Evolutionary conservation across 92 coral and sea anemone species (phyloP).

Genomic region (Parazoanthus swiftii): DNA sequence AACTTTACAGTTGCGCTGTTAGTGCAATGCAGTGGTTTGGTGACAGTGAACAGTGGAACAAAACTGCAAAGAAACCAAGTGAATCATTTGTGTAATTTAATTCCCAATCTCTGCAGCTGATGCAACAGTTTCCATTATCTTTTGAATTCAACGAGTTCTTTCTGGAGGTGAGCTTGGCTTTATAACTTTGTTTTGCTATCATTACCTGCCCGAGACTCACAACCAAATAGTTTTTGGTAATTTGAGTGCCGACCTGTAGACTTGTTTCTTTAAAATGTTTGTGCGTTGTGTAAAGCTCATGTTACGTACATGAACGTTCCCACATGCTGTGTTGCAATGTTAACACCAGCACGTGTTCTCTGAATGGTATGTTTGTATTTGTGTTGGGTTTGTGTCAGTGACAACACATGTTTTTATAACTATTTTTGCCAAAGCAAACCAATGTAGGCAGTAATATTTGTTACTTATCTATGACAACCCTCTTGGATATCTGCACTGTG

Average conservation of each 20-base stretch:
- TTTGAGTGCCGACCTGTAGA: not conserved
- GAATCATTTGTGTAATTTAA: too few relatives aligned
- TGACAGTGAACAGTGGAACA: not conserved
- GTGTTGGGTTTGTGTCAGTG: too few relatives aligned
- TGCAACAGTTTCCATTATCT: constrained; percentile 90
- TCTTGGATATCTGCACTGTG: too few relatives aligned
- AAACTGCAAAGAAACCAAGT: not conserved
- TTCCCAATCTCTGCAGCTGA: constrained; percentile 55
- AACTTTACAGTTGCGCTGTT: not conserved
- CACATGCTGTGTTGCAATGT: not conserved
- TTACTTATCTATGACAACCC: too few relatives aligned
- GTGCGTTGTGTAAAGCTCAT: not conserved
- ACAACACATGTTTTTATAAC: too few relatives aligned
- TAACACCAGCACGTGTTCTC: not conserved
- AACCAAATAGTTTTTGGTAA: not conserved
- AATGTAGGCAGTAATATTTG: not conserved
- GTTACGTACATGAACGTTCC: too few relatives aligned
- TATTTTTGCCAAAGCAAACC: too few relatives aligned
- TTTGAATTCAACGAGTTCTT: constrained; percentile 87
- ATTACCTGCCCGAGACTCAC: too few relatives aligned
- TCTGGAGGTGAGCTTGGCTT: constrained; percentile 65
- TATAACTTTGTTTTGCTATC: not conserved
- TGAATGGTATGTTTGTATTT: not conserved
- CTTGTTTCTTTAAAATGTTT: too few relatives aligned
- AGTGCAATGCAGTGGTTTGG: too few relatives aligned